phyloP scores from a whole-genome alignment of 2,888 invertebrate genomes.

The Amiota minor region DNA sequence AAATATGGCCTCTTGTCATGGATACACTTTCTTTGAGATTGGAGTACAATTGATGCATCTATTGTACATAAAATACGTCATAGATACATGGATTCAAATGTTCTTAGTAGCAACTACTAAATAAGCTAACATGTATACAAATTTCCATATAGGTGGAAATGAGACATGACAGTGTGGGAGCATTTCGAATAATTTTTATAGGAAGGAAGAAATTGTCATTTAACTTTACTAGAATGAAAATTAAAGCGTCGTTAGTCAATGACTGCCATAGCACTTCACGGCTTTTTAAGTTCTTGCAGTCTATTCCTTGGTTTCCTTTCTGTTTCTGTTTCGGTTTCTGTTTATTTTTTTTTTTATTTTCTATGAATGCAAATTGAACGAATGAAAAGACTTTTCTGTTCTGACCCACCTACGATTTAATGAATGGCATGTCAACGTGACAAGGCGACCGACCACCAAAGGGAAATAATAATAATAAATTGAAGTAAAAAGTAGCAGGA shows the following conservation, averaged over 20 bases:
- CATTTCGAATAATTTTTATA: too few relatives aligned
- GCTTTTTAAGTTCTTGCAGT: not conserved
- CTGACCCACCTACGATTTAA: constrained; percentile 46
- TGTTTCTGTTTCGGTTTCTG: not conserved
- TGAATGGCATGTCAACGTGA: constrained; percentile 7
- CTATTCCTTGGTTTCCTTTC: not conserved
- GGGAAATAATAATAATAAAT: not conserved
- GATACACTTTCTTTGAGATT: too few relatives aligned
- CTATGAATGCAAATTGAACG: constrained; percentile 67
- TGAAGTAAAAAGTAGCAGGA: not conserved
- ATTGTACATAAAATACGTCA: too few relatives aligned
- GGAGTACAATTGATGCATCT: too few relatives aligned
- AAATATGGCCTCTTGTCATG: constrained; percentile 13
- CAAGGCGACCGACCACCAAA: not conserved
- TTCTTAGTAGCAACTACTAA: too few relatives aligned
- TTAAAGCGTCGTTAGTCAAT: not conserved
- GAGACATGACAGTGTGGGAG: too few relatives aligned
- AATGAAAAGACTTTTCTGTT: constrained; percentile 62
- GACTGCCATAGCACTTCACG: not conserved
- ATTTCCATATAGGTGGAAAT: too few relatives aligned
- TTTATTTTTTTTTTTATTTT: constrained; percentile 32
- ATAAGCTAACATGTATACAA: too few relatives aligned
- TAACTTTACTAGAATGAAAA: too few relatives aligned
- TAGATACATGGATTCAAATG: too few relatives aligned
- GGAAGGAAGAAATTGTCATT: too few relatives aligned